These are phyloP conservation scores for Spilosoma lubricipeda DNA, from an alignment of 2,888 invertebrate genomes.

Conservation along the genomic window DNA sequence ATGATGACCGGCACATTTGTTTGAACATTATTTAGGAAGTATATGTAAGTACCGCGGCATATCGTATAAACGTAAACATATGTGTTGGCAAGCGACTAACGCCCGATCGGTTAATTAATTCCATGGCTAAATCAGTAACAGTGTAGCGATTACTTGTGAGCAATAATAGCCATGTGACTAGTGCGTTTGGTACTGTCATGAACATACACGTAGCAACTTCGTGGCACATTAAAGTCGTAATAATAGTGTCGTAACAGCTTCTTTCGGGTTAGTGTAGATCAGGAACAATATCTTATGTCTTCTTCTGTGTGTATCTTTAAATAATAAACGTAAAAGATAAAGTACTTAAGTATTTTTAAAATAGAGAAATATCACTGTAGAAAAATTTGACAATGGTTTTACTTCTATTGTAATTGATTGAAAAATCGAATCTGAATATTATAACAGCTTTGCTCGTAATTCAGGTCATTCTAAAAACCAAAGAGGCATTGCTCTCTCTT, in stretches of 20 bases:
- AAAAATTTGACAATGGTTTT: neutral
- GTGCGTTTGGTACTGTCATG: neutral
- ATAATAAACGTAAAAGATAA: neutral
- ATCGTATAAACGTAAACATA: conserved; percentile 65
- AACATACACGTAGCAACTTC: neutral
- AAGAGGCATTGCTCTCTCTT: neutral
- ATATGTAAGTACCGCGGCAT: conserved; percentile 50
- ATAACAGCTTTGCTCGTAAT: neutral
- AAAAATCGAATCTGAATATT: neutral
- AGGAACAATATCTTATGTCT: neutral
- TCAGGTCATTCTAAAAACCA: neutral
- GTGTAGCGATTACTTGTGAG: conserved; percentile 30
- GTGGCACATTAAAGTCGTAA: neutral
- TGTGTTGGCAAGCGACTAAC: conserved; percentile 66
- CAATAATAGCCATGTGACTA: conserved; percentile 10
- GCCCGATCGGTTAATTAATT: conserved; percentile 64
- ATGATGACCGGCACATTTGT: conserved; percentile 9
- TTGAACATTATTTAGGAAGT: conserved; percentile 43
- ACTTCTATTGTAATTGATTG: neutral
- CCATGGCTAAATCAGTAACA: conserved; percentile 55
- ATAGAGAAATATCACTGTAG: no score
- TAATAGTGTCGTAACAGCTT: neutral
- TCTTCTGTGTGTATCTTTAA: neutral
- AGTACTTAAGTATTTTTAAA: neutral
- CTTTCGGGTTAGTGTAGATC: neutral